These are phyloP conservation scores for Actinostola sp. DNA, from an alignment of 92 coral and sea anemone species.

Conservation along the genomic window DNA sequence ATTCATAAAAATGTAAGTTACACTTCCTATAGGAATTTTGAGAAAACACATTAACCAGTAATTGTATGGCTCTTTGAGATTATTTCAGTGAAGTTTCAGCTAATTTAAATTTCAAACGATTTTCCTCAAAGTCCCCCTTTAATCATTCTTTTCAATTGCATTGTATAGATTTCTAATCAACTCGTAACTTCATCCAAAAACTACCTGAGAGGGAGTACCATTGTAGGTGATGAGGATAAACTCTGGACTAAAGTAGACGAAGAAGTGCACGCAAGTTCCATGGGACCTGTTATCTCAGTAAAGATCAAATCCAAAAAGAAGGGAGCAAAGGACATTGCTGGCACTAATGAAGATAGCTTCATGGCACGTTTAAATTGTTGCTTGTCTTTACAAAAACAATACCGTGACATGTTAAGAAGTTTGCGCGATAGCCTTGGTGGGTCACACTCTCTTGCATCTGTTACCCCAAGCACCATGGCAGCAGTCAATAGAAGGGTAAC, in stretches of 20 bases:
- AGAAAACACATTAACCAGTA: too few species aligned
- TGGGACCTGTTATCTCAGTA: slow-evolving; percentile 33
- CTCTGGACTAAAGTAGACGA: slow-evolving; percentile 87
- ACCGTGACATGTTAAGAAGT: slow-evolving; percentile 96
- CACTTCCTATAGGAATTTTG: too few species aligned
- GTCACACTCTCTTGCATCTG: slow-evolving; percentile 63
- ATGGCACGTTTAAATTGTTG: slow-evolving; percentile 83
- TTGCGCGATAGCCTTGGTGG: slow-evolving; percentile 92
- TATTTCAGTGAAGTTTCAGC: too few species aligned
- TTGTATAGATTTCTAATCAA: slow-evolving; percentile 85
- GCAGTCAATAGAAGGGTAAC: slow-evolving; percentile 55
- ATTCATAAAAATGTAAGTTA: too few species aligned
- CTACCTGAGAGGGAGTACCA: slow-evolving; percentile 71
- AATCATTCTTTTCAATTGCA: not conserved
- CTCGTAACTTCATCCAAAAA: slow-evolving; percentile 79
- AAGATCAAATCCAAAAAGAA: slow-evolving; percentile 74
- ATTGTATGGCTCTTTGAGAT: too few species aligned
- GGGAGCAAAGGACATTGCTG: slow-evolving; percentile 56
- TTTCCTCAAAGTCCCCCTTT: not conserved
- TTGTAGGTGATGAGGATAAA: slow-evolving; percentile 76
- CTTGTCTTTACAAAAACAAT: slow-evolving; percentile 89
- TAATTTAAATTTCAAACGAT: not conserved
- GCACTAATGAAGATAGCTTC: slow-evolving; percentile 78
- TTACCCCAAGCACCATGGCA: slow-evolving; percentile 69
- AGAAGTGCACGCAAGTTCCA: slow-evolving; percentile 66